phyloP scores from a whole-genome alignment of 2,797 vertebrate species.

The Protosalanx chinensis region DNA sequence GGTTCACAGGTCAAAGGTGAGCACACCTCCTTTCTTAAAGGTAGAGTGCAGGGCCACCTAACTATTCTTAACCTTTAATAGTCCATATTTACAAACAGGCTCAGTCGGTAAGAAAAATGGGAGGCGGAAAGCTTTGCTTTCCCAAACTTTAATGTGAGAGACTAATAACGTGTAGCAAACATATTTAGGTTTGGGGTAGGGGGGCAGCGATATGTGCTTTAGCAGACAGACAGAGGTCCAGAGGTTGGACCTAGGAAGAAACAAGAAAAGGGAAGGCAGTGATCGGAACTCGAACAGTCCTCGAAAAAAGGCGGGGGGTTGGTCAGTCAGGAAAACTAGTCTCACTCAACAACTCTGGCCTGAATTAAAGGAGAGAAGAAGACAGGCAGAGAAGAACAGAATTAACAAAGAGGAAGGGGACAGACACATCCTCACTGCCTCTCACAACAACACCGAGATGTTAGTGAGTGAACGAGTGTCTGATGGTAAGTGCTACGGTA shows the following conservation, averaged over 20 bases:
- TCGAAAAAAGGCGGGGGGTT: slow-evolving; percentile 73
- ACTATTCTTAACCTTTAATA: slow-evolving; percentile 48
- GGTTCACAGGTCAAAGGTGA: slow-evolving; percentile 35
- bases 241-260: slow-evolving; percentile 60
- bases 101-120: slow-evolving; percentile 35
- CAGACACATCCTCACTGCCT: slow-evolving; percentile 49
- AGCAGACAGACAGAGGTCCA: slow-evolving; percentile 54
- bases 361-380: slow-evolving; percentile 82
- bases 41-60: slow-evolving; percentile 31
- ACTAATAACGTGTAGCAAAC: slow-evolving; percentile 49
- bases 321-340: slow-evolving; percentile 86
- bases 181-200: slow-evolving; percentile 35
- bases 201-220: slow-evolving; percentile 31
- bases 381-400: slow-evolving; percentile 70
- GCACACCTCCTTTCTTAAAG: slow-evolving; percentile 41
- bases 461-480: slow-evolving; percentile 30
- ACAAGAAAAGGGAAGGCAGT: slow-evolving; percentile 56
- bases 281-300: slow-evolving; percentile 73
- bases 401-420: slow-evolving; percentile 55
- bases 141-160: slow-evolving; percentile 44
- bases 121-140: slow-evolving; percentile 31
- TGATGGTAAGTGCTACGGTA: slow-evolving; percentile 13
- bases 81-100: slow-evolving; percentile 66
- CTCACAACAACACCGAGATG: slow-evolving; percentile 24
- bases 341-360: slow-evolving; percentile 86